phyloP scores from a whole-genome alignment of 2,113 vertebrate species.

The Callipepla squamata region DNA sequence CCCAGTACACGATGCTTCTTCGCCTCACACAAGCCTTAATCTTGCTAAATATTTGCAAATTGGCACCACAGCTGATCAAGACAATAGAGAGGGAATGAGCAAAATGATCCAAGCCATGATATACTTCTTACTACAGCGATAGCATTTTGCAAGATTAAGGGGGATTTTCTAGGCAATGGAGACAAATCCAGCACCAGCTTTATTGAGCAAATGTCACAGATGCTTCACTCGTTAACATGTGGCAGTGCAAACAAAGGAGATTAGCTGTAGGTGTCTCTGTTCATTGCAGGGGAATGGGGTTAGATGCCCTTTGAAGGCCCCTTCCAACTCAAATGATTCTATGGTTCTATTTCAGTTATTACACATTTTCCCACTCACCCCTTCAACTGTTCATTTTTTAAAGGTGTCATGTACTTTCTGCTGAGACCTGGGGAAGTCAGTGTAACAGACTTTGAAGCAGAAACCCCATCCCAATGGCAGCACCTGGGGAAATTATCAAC shows the following conservation, averaged over 20 bases:
- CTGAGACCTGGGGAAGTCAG: not conserved
- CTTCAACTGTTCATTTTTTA: not conserved
- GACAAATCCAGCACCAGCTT: not conserved
- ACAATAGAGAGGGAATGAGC: not conserved
- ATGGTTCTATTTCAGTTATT: not conserved
- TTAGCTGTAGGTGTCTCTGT: not conserved
- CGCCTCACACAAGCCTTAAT: not conserved
- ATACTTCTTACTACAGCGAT: not conserved
- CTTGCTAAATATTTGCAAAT: slow-evolving; percentile 21
- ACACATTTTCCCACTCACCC: not conserved
- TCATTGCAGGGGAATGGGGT: no score
- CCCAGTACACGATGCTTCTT: not conserved
- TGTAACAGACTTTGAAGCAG: not conserved
- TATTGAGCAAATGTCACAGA: not conserved
- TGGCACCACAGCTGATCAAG: not conserved
- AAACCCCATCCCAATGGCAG: not conserved
- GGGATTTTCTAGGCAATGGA: slow-evolving; percentile 42
- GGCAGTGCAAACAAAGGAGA: not conserved
- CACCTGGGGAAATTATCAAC: not conserved
- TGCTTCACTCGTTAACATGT: not conserved
- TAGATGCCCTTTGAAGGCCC: no score
- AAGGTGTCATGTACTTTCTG: rapidly evolving
- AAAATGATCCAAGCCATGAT: not conserved
- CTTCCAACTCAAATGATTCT: no score
- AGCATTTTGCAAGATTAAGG: slow-evolving; percentile 25